Evolutionary conservation across 1,140 invertebrate species (phyloP), one percentile per base, ranked within the genome.

Genomic region (Brachionus asplanchnoidis): DNA sequence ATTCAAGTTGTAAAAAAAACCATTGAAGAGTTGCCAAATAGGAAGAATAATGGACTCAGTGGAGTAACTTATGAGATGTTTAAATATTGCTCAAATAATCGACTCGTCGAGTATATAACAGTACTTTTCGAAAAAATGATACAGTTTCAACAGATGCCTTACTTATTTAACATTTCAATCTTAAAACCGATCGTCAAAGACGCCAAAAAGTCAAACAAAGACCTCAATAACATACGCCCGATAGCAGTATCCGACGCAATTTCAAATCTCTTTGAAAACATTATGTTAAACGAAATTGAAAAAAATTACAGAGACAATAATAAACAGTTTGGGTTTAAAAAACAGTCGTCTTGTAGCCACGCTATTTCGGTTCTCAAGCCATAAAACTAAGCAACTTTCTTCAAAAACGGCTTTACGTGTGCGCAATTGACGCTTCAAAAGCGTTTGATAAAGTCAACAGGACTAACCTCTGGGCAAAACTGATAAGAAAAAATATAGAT

Each of bases 131-230:
- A 73, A 42, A 44, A 40, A 73, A 73, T 73, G 20, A 73, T 73
- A 14, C 12, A 42, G n/a, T 42, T 17, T 73, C n/a, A 73, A 73
- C 40, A 42, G 40, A 73, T 73, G 14, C 40, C 32, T 42, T 73
- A 73, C 20, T n/a, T 73, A 14, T 73, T 73, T 44, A 73, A 73
- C 36, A 73, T 73, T 40, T 73, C 68, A 42, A 73, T 73, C n/a
- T 40, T 73, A 40, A 73, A 73, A 40, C 36, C 68, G 3, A 17
- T 73, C n/a, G 23, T 73, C n/a, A 73, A 73, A 73, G 68, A 73
- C 28, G 12, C 23, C 23, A 70, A 32, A 28, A 70, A 70, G 66
- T 36, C 66, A 32, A 70, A 70, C 28, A 36, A 32, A 7, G 32
- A 70, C 26, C 20, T 70, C 8, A 7, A 26, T n/a, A 70, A 70